Conservation (phyloP, 2,888 invertebrate species). For the Phanerotoma sp. region DNA sequence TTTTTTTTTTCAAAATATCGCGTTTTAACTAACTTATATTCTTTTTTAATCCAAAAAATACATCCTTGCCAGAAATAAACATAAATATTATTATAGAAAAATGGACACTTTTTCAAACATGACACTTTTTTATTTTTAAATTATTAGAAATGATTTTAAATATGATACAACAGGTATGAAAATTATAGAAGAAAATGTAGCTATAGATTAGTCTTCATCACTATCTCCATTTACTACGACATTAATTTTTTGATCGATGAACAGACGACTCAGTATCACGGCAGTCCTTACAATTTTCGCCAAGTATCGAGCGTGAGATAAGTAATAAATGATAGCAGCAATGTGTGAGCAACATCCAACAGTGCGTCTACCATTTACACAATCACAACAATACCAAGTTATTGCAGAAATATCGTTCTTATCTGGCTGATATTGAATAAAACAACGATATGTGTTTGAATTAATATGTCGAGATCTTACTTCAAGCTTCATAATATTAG, state of each 20-base stretch:
- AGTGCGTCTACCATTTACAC: conserved; percentile 29
- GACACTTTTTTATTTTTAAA: not conserved
- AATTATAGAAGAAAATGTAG: not conserved
- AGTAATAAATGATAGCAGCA: conserved; percentile 30
- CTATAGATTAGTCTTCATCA: conserved; percentile 26
- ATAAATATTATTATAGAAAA: not conserved
- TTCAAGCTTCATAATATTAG: conserved; percentile 28
- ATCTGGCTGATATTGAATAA: conserved; percentile 24
- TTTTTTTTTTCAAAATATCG: not conserved
- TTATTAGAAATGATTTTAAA: not conserved
- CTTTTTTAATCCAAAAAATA: not conserved
- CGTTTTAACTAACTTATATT: too few relatives aligned
- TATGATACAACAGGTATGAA: not conserved
- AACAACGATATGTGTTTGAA: conserved; percentile 23
- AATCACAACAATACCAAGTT: conserved; percentile 27
- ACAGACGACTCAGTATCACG: conserved; percentile 23
- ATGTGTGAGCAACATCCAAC: conserved; percentile 33
- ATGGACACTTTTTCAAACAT: too few relatives aligned
- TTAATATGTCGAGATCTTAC: conserved; percentile 29
- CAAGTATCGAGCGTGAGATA: conserved; percentile 31
- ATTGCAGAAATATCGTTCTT: conserved; percentile 18
- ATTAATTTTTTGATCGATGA: conserved; percentile 12
- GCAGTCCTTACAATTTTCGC: conserved; percentile 30
- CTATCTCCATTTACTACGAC: conserved; percentile 28
- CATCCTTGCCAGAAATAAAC: not conserved